A percentile compares a stretch with the other conserved stretches of the same genome.
Evolutionary conservation across 2,113 vertebrate genomes (phyloP).

Genomic region (Microtus ochrogaster): DNA sequence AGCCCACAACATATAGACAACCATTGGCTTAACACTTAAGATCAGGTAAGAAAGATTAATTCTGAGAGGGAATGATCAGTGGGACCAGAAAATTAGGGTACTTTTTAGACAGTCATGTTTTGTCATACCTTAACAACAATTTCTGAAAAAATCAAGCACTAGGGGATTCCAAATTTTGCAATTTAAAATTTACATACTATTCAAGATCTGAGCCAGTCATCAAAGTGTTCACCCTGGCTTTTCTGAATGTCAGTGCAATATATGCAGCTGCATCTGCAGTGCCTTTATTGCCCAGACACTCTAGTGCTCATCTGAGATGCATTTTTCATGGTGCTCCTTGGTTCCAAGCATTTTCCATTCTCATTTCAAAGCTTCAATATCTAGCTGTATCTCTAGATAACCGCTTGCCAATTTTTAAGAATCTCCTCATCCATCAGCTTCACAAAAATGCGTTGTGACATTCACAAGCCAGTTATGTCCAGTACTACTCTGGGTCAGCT

Average conservation of each 20-base stretch:
- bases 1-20: rapidly evolving
- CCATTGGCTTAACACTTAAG: background rate
- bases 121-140: background rate
- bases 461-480: background rate
- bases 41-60: background rate
- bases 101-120: background rate
- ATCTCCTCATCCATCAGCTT: background rate
- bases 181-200: background rate
- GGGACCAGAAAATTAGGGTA: background rate
- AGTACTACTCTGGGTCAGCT: background rate
- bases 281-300: background rate
- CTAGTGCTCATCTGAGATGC: background rate
- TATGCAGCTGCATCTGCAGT: background rate
- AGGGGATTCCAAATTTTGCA: background rate
- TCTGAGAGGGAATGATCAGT: background rate
- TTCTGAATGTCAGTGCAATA: background rate
- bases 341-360: background rate
- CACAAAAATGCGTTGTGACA: background rate
- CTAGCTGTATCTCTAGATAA: background rate
- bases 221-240: background rate
- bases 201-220: background rate
- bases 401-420: background rate
- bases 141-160: background rate
- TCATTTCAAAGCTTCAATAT: background rate
- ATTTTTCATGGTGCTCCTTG: background rate